These are phyloP conservation scores for Pachydiplax longipennis DNA, from an alignment of 2,888 invertebrate genomes.

Conservation along the genomic window DNA sequence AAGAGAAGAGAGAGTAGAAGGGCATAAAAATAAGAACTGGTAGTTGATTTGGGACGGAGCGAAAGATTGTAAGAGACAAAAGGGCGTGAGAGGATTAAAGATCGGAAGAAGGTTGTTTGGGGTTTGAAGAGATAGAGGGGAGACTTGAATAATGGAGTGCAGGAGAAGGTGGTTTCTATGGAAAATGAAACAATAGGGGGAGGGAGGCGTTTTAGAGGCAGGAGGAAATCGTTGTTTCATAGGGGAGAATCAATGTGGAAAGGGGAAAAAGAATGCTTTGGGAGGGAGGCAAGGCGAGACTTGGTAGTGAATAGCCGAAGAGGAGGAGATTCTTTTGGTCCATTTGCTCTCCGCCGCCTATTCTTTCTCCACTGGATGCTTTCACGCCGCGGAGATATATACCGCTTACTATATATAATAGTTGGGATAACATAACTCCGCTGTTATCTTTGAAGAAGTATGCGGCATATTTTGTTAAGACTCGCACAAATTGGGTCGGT, in stretches of 20 bases:
- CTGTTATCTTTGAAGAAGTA: no score
- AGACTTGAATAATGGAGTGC: constrained; percentile 38
- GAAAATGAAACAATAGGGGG: constrained; percentile 29
- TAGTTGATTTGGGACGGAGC: background rate
- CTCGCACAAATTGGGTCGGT: no score
- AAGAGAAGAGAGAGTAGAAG: background rate
- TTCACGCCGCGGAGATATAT: no score
- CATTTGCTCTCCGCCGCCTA: background rate
- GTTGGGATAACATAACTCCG: no score
- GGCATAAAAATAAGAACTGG: background rate
- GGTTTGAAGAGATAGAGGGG: background rate
- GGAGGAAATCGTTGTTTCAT: background rate
- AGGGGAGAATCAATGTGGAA: background rate
- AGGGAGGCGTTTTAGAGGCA: background rate
- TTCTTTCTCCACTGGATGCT: background rate
- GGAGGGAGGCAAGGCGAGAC: background rate
- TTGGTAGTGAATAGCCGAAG: background rate
- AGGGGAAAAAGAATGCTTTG: background rate
- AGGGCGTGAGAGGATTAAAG: background rate
- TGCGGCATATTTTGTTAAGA: no score
- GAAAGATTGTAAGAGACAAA: background rate
- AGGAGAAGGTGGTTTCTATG: background rate
- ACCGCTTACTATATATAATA: no score
- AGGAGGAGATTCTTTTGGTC: background rate
- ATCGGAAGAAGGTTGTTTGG: background rate